Base-by-base conservation (phyloP, 2,113 vertebrate species). In the Mastomys coucha region DNA sequence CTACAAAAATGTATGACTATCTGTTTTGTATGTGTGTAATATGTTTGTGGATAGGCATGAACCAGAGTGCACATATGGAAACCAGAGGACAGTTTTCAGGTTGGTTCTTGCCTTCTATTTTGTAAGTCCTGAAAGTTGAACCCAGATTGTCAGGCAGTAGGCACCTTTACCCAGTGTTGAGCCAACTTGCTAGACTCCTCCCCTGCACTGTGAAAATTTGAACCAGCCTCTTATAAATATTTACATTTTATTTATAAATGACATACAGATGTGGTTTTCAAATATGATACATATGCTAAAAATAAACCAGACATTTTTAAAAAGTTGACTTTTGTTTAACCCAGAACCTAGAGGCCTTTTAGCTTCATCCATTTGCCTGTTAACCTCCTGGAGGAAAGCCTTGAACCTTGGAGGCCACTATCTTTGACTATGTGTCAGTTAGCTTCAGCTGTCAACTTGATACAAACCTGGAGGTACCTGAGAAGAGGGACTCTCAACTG, bases 171-270 rank as follows among this genome's bases (percentile, higher is more conserved):
- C 58, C 4, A 19, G 28, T 65, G 26, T 26, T 45, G 39, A 45
- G 39, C 58, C 82, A 65, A 39, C 39, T 85, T 45, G 82, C 58
- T 39, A 85, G 24, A 45, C 14, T 42, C 8, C 39, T 31, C 26
- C 24, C 9, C 2, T 0, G 26, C 49, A 49, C 60, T 86, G 82
- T 63, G 69, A 91, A 95, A 56, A 86, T 77, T 16, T 72, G 93
- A 86, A 56, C 33, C 77, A 94, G 31, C 14, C 90, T 90, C 56
- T 36, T 53, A 86, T 75, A 17, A 88, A 51, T 81, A 81, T 81
- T 95, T 88, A 63, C 63, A 76, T 87, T 94, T 96, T 80, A 76
- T 89, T 86, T 94, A 36, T 77, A 94, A 91, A 80, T 94, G 89
- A 88, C 75, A 90, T 65, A n/a, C 1, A 81, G 45, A 89, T 2